Evolutionary conservation across 2,113 vertebrate species (phyloP).

Genomic region (Gambusia affinis): DNA sequence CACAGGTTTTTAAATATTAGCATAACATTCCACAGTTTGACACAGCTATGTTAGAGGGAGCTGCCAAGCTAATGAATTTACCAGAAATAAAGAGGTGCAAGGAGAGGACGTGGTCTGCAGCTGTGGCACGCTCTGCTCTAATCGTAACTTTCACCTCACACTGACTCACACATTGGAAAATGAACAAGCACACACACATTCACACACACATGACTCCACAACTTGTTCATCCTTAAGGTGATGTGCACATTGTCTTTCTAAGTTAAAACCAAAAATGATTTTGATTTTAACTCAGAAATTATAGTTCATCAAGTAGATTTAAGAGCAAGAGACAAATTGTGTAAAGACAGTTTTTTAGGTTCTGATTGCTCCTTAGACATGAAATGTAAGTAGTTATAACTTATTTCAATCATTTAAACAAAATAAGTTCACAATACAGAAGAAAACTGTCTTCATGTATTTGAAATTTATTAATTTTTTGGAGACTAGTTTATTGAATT

Average conservation of each 20-base stretch:
- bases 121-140: conserved; percentile 16
- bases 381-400: too few relatives aligned
- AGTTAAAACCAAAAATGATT: too few relatives aligned
- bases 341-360: too few relatives aligned
- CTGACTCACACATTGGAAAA: conserved; percentile 36
- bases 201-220: not conserved
- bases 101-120: conserved; percentile 38
- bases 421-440: too few relatives aligned
- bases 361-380: too few relatives aligned
- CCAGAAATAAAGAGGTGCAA: conserved; percentile 34
- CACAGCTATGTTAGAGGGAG: conserved; percentile 14
- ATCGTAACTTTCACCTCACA: conserved; percentile 27
- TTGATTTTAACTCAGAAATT: too few relatives aligned
- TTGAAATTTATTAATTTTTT: too few relatives aligned
- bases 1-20: not conserved
- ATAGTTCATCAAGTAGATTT: too few relatives aligned
- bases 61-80: conserved; percentile 39
- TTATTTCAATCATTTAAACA: too few relatives aligned
- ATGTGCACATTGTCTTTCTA: not conserved
- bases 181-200: not conserved
- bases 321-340: too few relatives aligned
- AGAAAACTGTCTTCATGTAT: too few relatives aligned
- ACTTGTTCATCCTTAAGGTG: conserved; percentile 11
- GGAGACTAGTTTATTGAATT: too few relatives aligned
- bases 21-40: conserved; percentile 14